Conservation (phyloP, 92 coral and sea anemone genomes). For the Palythoa grandis region DNA sequence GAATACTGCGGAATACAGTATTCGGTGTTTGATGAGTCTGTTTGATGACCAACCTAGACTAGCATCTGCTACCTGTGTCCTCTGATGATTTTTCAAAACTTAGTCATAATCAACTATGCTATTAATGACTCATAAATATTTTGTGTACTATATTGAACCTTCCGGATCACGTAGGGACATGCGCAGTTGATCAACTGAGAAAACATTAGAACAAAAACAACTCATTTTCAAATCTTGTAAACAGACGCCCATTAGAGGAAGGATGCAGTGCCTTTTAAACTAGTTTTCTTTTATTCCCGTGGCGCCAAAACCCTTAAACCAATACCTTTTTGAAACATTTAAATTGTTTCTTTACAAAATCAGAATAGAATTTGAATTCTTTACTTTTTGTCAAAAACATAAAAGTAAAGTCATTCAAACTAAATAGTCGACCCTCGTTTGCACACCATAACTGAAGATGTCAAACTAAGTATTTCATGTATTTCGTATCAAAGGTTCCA, state of each 20-base stretch:
- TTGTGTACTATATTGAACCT: neutral
- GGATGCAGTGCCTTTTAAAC: neutral
- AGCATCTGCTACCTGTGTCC: no score
- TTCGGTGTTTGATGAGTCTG: no score
- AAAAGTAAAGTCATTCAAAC: no score
- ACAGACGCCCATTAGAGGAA: neutral
- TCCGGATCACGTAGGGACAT: constrained; percentile 34
- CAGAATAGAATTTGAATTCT: neutral
- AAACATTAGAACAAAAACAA: neutral
- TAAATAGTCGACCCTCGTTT: no score
- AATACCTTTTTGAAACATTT: neutral
- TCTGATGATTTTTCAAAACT: neutral
- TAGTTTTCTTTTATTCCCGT: neutral
- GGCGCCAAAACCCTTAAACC: constrained; percentile 7
- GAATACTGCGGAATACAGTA: no score
- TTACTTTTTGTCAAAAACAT: neutral
- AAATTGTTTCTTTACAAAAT: neutral
- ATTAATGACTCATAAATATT: neutral
- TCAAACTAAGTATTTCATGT: no score
- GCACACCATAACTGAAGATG: no score
- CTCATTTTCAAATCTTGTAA: constrained; percentile 18
- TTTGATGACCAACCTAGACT: no score
- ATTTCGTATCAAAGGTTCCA: no score
- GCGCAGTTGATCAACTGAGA: neutral
- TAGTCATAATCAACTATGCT: neutral